Conservation (phyloP, 2,113 vertebrate species). For the Corythornis madagascariensis region DNA sequence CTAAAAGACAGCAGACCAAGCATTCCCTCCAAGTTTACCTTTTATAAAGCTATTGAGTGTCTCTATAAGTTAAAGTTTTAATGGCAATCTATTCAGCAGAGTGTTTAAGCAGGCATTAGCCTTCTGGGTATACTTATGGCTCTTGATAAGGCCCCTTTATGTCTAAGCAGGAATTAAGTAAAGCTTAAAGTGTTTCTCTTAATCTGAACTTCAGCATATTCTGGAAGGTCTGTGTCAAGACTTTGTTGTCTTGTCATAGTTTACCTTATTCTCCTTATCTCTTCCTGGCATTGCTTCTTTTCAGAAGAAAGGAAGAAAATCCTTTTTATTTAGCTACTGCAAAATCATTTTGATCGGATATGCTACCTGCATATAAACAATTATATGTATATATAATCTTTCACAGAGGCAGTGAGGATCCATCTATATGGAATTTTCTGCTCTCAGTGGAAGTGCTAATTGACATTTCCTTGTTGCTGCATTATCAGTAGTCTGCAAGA, state of each 20-base stretch:
- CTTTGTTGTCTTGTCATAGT: neutral
- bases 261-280: neutral
- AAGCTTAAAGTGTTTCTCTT: constrained; percentile 10
- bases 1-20: neutral
- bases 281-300: neutral
- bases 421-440: neutral
- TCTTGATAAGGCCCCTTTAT: constrained; percentile 35
- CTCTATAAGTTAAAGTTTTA: neutral
- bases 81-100: neutral
- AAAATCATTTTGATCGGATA: neutral
- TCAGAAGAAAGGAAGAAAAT: neutral
- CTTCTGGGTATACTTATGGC: neutral
- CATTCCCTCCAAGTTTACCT: neutral
- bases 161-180: constrained; percentile 24
- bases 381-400: neutral
- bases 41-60: neutral
- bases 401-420: neutral
- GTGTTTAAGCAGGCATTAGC: neutral
- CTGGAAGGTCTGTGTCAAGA: neutral
- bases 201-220: constrained; percentile 6
- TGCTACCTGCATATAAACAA: neutral
- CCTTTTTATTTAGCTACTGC: neutral
- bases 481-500: constrained; percentile 8
- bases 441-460: constrained; percentile 12
- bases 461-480: neutral